Evolutionary conservation across 2,113 vertebrate genomes (phyloP), one percentile per base, ranked within the genome.

Genomic region (Notarius quadriscutis): DNA sequence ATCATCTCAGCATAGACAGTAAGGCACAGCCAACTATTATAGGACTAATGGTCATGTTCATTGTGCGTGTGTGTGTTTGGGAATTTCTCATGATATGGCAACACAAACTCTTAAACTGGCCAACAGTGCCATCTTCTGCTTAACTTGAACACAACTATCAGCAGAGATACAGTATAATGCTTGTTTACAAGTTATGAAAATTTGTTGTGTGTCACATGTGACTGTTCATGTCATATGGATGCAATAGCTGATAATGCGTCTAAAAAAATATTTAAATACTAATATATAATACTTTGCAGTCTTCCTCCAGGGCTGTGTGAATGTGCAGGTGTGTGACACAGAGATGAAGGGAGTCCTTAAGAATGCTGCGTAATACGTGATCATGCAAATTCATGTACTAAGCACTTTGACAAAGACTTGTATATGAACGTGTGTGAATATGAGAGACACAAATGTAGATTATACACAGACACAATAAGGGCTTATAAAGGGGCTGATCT

Each of bases 1-100:
- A 94, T 90, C 91, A 94, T 92, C 87, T 88, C 62, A 93, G 93
- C 93, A 92, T 90, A 86, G 92, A 84, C 91, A 93, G 88, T 88
- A 92, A 89, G 92, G 88, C 89, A 93, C 48, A 91, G 17, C 69
- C 62, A 75, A 57, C 72, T 58, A 86, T 48, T 22, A 78, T 11
- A 51, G 22, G 48, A 69, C 22, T 79, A 69, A n/a, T 53, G 72
- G 72, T 55, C 65, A 84, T 71, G 82, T 34, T 72, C 20, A 51
- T 15, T 50, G 69, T 41, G 30, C 41, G 15, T 41, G 15, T 75
- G 72, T 77, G 41, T 18, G 11, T 27, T 62, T 20, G 60, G 18
- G 25, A n/a, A 17, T 67, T 12, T 67, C 25, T 48, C 41, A 48
- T 48, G 7, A 74, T 8, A 4, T 71, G 30, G 67, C 71, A 22